These are phyloP conservation scores for Xenus cinereus DNA, from an alignment of 2,113 vertebrate genomes.

Conservation along the genomic window DNA sequence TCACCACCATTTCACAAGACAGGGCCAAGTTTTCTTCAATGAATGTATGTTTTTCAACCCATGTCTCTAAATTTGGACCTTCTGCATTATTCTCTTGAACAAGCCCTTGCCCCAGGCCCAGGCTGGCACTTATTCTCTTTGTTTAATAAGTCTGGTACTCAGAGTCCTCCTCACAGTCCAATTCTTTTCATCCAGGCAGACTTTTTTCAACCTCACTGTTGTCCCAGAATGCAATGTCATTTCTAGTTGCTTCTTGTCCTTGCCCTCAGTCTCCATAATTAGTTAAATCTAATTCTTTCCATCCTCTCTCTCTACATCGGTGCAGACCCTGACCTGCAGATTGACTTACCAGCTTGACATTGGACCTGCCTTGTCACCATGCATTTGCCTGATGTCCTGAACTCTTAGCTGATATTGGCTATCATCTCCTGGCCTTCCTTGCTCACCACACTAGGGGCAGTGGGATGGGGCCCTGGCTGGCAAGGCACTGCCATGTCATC, in stretches of 20 bases:
- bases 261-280: neutral
- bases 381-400: neutral
- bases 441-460: neutral
- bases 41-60: neutral
- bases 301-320: neutral
- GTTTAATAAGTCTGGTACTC: neutral
- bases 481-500: neutral
- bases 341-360: neutral
- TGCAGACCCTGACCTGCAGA: neutral
- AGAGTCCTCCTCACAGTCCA: neutral
- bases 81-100: neutral
- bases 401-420: neutral
- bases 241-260: neutral
- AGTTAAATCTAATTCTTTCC: neutral
- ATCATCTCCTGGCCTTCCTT: neutral
- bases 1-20: neutral
- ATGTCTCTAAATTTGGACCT: neutral
- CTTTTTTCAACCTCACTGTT: neutral
- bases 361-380: neutral
- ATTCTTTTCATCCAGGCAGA: neutral
- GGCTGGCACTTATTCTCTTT: neutral
- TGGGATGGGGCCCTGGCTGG: fast-evolving
- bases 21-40: neutral
- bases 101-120: neutral
- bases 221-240: neutral